Base-by-base conservation (phyloP, 2,113 vertebrate species). In the Amphiprion percula region DNA sequence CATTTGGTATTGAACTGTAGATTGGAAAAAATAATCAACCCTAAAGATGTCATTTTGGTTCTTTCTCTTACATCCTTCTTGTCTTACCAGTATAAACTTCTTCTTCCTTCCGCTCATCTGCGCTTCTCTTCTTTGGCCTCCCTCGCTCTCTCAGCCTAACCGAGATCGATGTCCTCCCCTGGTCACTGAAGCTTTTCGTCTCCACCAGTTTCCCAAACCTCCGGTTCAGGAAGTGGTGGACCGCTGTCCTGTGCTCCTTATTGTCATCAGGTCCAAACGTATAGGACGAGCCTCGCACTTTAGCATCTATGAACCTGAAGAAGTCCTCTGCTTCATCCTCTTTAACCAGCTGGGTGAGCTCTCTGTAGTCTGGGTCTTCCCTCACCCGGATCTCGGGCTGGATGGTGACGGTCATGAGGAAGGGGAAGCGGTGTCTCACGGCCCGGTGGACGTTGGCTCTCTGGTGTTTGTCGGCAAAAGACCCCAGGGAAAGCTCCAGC, bases 121-220 rank as follows among this genome's bases (percentile, higher is more conserved):
- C 76, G 0, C 86, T 77, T 30, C 97, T 94, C 88, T 98, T 99
- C 79, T 92, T 94, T 11, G 77, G 90, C 56, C 84, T 85, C 10
- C 69, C 83, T 80, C 92, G 95, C 80, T 94, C 95, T 75, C 96
- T 93, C 92, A 99, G 96, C n/a, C 97, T 90, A 44, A 97, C 97
- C 0, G 91, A 95, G 88, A 99, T 96, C 1, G 92, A 92, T 7
- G 90, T 88, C 21, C 77, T 84, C 16, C 88, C 83, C 79, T 89
- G 88, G 5, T 95, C 85, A 68, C 74, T 70, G 78, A 99, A 98
- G 80, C 96, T 96, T 54, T 99, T 98, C 0, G 97, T 97, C 94
- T 99, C 98, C 83, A 99, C 84, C 62, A 99, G 92, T 58, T 97
- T 98, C 16, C 97, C 98, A 58, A 98, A 99, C 70, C 94, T 95